A percentile compares a stretch with the other conserved stretches of the same genome.
These are phyloP conservation scores for Platycheirus rosarum DNA, from an alignment of 2,888 invertebrate species.

Conservation along the genomic window DNA sequence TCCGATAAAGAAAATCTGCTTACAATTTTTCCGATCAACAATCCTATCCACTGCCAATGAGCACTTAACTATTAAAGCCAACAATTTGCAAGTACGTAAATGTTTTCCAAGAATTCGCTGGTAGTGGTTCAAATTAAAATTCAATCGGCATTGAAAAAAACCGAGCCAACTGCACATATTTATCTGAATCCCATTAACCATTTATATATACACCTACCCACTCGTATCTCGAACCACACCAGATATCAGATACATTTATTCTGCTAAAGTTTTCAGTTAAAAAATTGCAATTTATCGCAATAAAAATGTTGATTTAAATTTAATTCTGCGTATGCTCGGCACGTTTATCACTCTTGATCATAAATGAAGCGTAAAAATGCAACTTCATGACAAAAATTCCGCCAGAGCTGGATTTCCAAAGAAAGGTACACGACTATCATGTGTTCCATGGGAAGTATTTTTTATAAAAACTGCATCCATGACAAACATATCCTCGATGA, in stretches of 20 bases:
- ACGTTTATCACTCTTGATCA: slow-evolving; percentile 38
- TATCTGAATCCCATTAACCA: slow-evolving; percentile 8
- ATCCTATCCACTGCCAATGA: too few relatives aligned
- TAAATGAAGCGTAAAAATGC: slow-evolving; percentile 42
- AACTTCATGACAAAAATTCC: slow-evolving; percentile 19
- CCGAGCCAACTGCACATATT: neutral
- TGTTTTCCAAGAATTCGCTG: slow-evolving; percentile 19
- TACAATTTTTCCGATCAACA: too few relatives aligned
- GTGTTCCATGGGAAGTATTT: neutral
- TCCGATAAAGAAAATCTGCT: too few relatives aligned
- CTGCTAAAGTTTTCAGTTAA: neutral
- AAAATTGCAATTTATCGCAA: neutral
- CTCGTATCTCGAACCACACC: neutral
- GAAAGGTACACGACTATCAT: neutral
- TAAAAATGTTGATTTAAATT: slow-evolving; percentile 2
- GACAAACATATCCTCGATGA: neutral
- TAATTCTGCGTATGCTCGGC: slow-evolving; percentile 37
- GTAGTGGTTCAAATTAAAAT: slow-evolving; percentile 9
- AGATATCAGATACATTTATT: neutral
- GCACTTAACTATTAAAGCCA: too few relatives aligned
- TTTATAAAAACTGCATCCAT: neutral
- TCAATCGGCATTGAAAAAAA: slow-evolving; percentile 1
- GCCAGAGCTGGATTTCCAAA: neutral
- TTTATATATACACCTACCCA: neutral
- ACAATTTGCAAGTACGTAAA: too few relatives aligned